Evolutionary conservation across 1,140 invertebrate species (phyloP).

Genomic region (Trypoxylus dichotomus): DNA sequence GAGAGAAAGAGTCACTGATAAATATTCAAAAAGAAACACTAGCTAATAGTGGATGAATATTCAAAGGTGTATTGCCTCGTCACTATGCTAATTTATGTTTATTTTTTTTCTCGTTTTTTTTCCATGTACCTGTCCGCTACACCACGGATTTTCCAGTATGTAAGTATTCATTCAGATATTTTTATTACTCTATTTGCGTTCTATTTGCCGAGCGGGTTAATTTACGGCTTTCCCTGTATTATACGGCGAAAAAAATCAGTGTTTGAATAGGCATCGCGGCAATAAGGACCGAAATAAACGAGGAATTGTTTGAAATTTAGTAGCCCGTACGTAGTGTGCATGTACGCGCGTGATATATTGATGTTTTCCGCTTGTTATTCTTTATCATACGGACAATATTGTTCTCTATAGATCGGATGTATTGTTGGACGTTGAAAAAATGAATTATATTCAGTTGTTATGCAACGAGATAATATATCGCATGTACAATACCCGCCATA

Average conservation of each 20-base stretch:
- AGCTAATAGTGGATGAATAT: slow-evolving; percentile 1
- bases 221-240: neutral
- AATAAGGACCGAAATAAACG: slow-evolving; percentile 10
- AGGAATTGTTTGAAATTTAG: slow-evolving; percentile 1
- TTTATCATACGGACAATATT: neutral
- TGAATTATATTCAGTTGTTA: neutral
- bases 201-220: neutral
- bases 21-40: slow-evolving; percentile 5
- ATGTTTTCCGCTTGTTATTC: slow-evolving; percentile 17
- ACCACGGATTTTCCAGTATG: slow-evolving; percentile 28
- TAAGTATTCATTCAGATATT: slow-evolving; percentile 27
- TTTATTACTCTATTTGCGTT: slow-evolving; percentile 25
- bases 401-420: neutral
- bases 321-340: neutral
- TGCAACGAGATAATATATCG: too few relatives aligned
- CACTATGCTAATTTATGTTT: slow-evolving; percentile 22
- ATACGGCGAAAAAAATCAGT: neutral
- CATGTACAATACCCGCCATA: too few relatives aligned
- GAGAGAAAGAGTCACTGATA: neutral
- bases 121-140: slow-evolving; percentile 12
- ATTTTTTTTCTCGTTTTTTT: neutral
- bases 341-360: neutral
- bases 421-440: neutral
- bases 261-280: neutral
- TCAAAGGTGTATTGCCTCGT: slow-evolving; percentile 13